Conservation (phyloP, 2,888 invertebrate species). For the Andrena fulva region DNA sequence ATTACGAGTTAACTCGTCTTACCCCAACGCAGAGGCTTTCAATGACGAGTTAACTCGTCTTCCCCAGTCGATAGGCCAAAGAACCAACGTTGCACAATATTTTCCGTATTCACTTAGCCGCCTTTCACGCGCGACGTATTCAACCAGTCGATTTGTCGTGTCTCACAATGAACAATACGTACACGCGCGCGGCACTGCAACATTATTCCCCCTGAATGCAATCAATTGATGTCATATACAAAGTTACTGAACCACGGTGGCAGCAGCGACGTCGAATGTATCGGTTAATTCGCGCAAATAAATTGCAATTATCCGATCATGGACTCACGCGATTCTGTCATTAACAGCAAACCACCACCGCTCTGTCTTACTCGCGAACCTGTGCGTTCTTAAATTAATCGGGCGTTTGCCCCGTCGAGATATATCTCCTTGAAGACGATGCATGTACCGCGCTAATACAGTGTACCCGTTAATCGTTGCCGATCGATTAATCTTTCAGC, state of each 20-base stretch:
- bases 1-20: too few relatives aligned
- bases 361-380: constrained; percentile 42
- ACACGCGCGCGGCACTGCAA: neutral
- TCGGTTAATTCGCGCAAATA: constrained; percentile 64
- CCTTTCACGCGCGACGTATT: neutral
- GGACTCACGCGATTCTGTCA: constrained; percentile 54
- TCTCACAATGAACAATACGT: neutral
- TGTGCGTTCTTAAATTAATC: constrained; percentile 57
- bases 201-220: constrained; percentile 31
- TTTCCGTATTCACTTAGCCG: neutral
- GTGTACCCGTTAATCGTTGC: constrained; percentile 33
- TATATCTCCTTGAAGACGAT: constrained; percentile 45
- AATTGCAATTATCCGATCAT: constrained; percentile 64
- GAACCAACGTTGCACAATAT: neutral
- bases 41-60: too few relatives aligned
- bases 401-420: constrained; percentile 26
- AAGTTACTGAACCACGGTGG: constrained; percentile 40
- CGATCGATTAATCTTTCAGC: constrained; percentile 22
- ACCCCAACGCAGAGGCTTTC: too few relatives aligned
- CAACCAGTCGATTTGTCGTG: neutral
- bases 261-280: constrained; percentile 36
- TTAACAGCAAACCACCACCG: constrained; percentile 43
- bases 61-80: neutral
- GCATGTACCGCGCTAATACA: constrained; percentile 23
- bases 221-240: constrained; percentile 47